Evolutionary conservation across 2,797 vertebrate species (phyloP), one percentile per base, ranked within the genome.

Genomic region (Potorous gilbertii): DNA sequence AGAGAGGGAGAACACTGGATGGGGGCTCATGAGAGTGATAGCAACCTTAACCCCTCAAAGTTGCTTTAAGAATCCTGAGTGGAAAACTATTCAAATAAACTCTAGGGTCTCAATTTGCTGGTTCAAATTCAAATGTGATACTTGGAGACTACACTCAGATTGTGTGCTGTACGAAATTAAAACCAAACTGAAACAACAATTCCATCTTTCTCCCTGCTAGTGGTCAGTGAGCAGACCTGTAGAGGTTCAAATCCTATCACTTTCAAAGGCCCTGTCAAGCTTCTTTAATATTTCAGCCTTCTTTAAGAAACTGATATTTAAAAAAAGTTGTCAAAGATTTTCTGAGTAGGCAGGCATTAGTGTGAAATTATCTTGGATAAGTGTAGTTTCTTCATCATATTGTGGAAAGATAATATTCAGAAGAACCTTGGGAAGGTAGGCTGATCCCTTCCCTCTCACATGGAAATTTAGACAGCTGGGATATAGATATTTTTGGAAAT

Each of bases 211-310:
- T 31, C 3, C 31, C 56, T 90, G 16, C 57, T 46, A 55, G 92
- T 94, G 74, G 90, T 92, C 46, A 90, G 46, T 91, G 46, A 56
- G 56, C 94, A 94, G 89, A 93, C 46, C 54, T 92, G 59, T 87
- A 54, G 92, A 94, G 4, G 55, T 12, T 90, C 90, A 92, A 87
- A 18, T 92, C 50, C 59, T 54, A 90, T 94, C 89, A 92, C 29
- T 54, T 55, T 66, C 31, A 59, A 54, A 89, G 18, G 46, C 28
- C 62, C 31, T 59, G 4, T 1, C 81, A 94, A 28, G 1, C 31
- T 93, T 40, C n/a, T 74, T 74, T 21, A 74, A 40, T n/a, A 1
- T 74, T 74, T 90, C 54, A 34, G 94, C 92, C 94, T 95, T 62
- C 62, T 81, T 95, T 66, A 40, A 59, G 40, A 91, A 59, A 81